Evolutionary conservation across 2,113 vertebrate species (phyloP), one percentile per base, ranked within the genome.

Genomic region (Elgaria multicarinata): DNA sequence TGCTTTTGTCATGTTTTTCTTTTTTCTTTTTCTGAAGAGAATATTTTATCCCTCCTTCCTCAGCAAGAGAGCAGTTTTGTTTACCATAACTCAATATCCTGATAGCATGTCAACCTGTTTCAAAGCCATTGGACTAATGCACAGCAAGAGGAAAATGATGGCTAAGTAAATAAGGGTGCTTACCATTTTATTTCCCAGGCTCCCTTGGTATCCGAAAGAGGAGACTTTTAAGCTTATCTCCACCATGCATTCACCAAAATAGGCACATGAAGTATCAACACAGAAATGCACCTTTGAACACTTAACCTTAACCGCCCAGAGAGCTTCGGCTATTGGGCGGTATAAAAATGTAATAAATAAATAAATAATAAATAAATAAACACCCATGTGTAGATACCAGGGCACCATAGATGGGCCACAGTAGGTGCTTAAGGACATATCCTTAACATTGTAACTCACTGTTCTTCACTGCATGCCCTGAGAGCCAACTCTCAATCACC

Each of bases 41-140:
- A 83, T 76, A 39, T 83, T 71, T 78, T 62, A 83, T n/a, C n/a
- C 78, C 69, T 22, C 76, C 55, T 81, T 5, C 46, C 44, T 92
- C 44, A 36, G 69, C 76, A 66, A 62, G 28, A 91, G 18, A 6
- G 22, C 64, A 88, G 20, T 67, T 92, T 55, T 80, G n/a, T 88
- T 69, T 12, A 26, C 83, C 89, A 77, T 26, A 75, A 9, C 42
- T 89, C 74, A 77, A 31, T 1, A 31, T 7, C 42, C 53, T 75
- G 24, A n/a, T n/a, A 67, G 81, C 92, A 81, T 66, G 4, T 81
- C 44, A 12, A 69, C 28, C 44, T 31, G 0, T 14, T 80, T 88
- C 81, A 58, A 90, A 87, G 42, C 3, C 10, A 2, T 1, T 14
- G 14, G 9, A 5, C 0, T 81, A 58, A 83, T n/a, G 36, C 42